A percentile compares a stretch with the other conserved stretches of the same genome.
Evolutionary conservation across 2,888 invertebrate genomes (phyloP).

Genomic region (Eupithecia centaureata): DNA sequence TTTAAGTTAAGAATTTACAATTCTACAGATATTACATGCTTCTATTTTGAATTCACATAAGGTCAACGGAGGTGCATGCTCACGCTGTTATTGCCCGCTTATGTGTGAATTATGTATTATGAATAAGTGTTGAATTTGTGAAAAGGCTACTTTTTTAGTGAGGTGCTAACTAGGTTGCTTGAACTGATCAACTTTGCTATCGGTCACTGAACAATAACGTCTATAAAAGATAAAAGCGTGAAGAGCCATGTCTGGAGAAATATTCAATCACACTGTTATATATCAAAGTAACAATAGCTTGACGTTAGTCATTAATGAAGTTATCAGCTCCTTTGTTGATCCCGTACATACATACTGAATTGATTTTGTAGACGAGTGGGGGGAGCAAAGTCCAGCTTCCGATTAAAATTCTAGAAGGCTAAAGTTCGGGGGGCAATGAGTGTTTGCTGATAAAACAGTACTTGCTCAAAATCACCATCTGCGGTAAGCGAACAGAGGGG

Average conservation of each 20-base stretch:
- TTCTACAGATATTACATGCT: background rate
- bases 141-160: conserved; percentile 54
- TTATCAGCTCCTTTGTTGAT: background rate
- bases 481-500: background rate
- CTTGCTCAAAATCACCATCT: background rate
- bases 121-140: conserved; percentile 59
- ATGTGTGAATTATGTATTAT: conserved; percentile 61
- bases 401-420: conserved; percentile 1
- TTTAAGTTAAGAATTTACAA: background rate
- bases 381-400: background rate
- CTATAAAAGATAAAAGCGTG: conserved; percentile 40
- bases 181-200: background rate
- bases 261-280: background rate
- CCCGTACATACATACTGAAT: no score
- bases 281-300: background rate
- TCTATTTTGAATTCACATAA: conserved; percentile 40
- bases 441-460: conserved; percentile 2
- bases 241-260: background rate
- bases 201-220: conserved; percentile 31
- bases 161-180: conserved; percentile 1
- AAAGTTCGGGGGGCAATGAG: background rate
- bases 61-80: conserved; percentile 54
- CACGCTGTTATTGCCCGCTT: conserved; percentile 44
- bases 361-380: background rate
- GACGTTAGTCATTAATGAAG: background rate